These are phyloP conservation scores for Tryphoninae sp. DNA, from an alignment of 2,888 invertebrate genomes.

Conservation along the genomic window DNA sequence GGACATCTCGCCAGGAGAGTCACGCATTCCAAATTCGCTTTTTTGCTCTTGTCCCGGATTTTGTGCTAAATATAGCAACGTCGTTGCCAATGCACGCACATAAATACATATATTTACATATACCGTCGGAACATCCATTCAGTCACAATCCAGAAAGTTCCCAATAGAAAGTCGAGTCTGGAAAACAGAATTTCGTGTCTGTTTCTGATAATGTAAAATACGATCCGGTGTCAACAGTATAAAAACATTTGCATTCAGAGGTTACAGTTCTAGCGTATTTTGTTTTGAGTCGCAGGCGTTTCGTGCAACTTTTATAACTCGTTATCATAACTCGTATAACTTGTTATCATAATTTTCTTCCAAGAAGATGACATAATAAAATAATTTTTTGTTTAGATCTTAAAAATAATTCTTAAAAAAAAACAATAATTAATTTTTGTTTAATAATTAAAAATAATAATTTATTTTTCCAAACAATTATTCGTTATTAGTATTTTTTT, in stretches of 20 bases:
- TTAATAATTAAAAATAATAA: too few species aligned
- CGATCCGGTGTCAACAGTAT: not conserved
- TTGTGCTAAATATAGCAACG: conserved; percentile 42
- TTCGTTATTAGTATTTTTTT: too few species aligned
- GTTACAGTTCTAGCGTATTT: not conserved
- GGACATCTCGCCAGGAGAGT: not conserved
- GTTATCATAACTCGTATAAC: not conserved
- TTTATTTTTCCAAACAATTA: too few species aligned
- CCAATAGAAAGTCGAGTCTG: conserved; percentile 1
- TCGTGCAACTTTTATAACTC: not conserved
- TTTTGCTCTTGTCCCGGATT: conserved; percentile 5
- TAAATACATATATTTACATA: not conserved
- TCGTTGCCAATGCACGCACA: not conserved
- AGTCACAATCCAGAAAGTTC: not conserved
- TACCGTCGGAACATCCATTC: not conserved
- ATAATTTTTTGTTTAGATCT: too few species aligned
- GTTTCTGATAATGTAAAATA: not conserved
- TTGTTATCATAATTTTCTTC: too few species aligned
- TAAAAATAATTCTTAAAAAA: too few species aligned
- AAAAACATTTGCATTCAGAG: not conserved
- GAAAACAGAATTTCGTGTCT: not conserved
- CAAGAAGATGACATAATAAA: too few species aligned
- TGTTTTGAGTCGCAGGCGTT: not conserved
- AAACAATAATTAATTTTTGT: too few species aligned
- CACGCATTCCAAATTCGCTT: conserved; percentile 22